Evolutionary conservation across 1,140 invertebrate species (phyloP).

Genomic region (Tenebrio molitor): DNA sequence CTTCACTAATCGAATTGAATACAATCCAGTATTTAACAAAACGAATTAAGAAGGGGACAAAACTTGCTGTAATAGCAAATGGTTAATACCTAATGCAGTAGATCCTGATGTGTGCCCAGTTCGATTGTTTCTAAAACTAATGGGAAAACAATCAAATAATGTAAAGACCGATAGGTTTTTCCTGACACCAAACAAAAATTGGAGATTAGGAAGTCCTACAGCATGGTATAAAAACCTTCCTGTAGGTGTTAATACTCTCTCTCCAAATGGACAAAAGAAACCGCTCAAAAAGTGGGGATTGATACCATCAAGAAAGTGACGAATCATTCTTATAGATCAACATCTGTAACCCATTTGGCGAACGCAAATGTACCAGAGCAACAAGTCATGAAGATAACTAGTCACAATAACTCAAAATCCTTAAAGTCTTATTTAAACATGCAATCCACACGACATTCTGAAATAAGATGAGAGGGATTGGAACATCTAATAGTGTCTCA

Average conservation of each 20-base stretch:
- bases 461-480: no score
- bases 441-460: background rate
- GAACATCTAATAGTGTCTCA: background rate
- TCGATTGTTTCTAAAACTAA: no score
- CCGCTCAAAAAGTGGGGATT: background rate
- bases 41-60: background rate
- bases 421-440: background rate
- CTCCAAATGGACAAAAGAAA: conserved; percentile 15
- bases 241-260: no score
- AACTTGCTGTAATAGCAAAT: no score
- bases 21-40: background rate
- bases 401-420: background rate
- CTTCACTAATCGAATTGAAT: background rate
- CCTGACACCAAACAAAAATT: no score
- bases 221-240: no score
- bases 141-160: no score
- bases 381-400: conserved; percentile 1
- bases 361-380: background rate
- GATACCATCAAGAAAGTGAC: background rate
- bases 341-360: conserved; percentile 9
- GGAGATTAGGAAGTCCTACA: no score
- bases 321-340: conserved; percentile 13
- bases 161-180: no score
- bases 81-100: no score
- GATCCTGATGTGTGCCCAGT: no score